These are phyloP conservation scores for Aphodius granarius DNA, from an alignment of 2,888 invertebrate genomes.

Conservation along the genomic window DNA sequence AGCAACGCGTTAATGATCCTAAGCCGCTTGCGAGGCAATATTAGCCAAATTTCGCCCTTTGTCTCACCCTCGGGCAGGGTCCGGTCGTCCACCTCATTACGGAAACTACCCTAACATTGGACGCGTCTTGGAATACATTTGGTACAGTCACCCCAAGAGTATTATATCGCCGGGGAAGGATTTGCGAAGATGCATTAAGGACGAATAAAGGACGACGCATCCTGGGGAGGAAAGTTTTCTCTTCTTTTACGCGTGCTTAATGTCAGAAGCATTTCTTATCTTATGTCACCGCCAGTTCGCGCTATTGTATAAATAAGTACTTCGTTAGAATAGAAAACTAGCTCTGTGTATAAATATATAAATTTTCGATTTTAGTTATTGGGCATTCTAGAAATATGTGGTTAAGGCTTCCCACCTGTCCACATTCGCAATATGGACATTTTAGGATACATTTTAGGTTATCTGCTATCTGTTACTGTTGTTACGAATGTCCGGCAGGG, in stretches of 20 bases:
- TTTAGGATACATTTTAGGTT: too few species aligned
- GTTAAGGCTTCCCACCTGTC: too few species aligned
- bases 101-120: constrained; percentile 30
- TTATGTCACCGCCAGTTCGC: not conserved
- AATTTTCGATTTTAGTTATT: too few species aligned
- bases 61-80: constrained; percentile 34
- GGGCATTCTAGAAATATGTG: too few species aligned
- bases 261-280: not conserved
- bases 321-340: not conserved
- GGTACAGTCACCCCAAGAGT: not conserved
- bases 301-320: not conserved
- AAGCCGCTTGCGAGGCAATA: constrained; percentile 23
- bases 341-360: too few species aligned
- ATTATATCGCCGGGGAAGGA: not conserved
- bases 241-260: not conserved
- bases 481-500: too few species aligned
- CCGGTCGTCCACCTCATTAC: constrained; percentile 28
- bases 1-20: not conserved
- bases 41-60: constrained; percentile 41
- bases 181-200: not conserved
- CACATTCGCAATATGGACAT: too few species aligned
- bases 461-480: too few species aligned
- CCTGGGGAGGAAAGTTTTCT: not conserved
- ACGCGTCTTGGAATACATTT: not conserved
- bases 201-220: not conserved